A percentile compares a stretch with the other conserved stretches of the same genome.
These are phyloP conservation scores for Machimus atricapillus DNA, from an alignment of 2,888 invertebrate genomes.

Conservation along the genomic window DNA sequence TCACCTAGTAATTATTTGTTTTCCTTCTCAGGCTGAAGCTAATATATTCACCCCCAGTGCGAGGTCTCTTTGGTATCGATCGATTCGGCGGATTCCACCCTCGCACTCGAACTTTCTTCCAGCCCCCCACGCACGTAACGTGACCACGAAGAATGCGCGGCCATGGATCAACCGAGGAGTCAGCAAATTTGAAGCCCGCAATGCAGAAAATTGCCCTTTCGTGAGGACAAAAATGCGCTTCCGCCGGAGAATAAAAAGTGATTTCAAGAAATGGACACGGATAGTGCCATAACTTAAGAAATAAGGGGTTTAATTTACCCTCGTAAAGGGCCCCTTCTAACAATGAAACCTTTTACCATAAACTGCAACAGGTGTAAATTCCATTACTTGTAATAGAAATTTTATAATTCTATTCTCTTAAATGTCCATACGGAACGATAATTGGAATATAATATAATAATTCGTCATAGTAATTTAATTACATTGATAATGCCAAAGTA, in stretches of 20 bases:
- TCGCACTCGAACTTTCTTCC: neutral
- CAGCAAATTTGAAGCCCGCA: neutral
- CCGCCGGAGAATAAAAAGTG: neutral
- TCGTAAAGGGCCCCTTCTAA: neutral
- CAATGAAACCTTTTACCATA: neutral
- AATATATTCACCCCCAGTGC: conserved; percentile 20
- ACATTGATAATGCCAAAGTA: neutral
- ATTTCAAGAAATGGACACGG: neutral
- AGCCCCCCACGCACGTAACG: neutral
- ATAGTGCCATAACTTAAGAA: neutral
- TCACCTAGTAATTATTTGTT: conserved; percentile 44
- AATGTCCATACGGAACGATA: neutral
- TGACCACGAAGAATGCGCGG: neutral
- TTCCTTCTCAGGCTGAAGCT: neutral
- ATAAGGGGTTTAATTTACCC: neutral
- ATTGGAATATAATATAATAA: no score
- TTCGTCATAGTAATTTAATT: no score
- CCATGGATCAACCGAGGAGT: neutral
- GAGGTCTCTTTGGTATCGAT: neutral
- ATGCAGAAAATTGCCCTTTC: conserved; percentile 20
- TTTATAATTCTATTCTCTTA: neutral
- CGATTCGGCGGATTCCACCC: neutral
- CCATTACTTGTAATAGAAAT: neutral
- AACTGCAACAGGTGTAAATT: neutral
- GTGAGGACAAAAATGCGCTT: conserved; percentile 19